Percentiles rank a stretch among this genome's conserved stretches.
Conservation (phyloP, 2,797 vertebrate genomes). For the Microchirus variegatus region DNA sequence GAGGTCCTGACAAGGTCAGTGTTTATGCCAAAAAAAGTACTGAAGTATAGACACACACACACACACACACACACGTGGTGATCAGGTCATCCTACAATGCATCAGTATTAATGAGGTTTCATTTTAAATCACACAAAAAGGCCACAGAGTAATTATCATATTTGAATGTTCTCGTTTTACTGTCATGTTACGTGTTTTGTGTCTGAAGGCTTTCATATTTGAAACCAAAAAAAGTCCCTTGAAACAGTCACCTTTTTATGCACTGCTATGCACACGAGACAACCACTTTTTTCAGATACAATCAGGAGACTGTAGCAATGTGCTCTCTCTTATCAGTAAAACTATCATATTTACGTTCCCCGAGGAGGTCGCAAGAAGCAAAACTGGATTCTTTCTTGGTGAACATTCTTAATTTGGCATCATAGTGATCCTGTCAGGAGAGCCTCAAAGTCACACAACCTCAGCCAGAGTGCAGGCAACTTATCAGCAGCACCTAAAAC, state of each 20-base stretch:
- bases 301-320: constrained; percentile 42
- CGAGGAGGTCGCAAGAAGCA: constrained; percentile 55
- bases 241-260: constrained; percentile 3
- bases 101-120: constrained; percentile 15
- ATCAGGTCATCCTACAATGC: background rate
- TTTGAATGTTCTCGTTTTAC: background rate
- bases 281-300: constrained; percentile 41
- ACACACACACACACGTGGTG: too few species aligned
- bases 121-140: constrained; percentile 6
- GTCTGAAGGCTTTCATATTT: background rate
- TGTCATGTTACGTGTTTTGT: too few species aligned
- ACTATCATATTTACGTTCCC: constrained; percentile 49
- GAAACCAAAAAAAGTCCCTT: background rate
- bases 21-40: too few species aligned
- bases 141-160: constrained; percentile 15
- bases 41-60: too few species aligned
- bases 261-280: constrained; percentile 14
- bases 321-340: constrained; percentile 54
- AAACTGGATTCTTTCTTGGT: constrained; percentile 63
- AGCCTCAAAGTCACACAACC: constrained; percentile 32
- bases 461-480: constrained; percentile 8
- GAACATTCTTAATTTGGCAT: constrained; percentile 32
- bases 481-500: background rate
- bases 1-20: too few species aligned
- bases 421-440: constrained; percentile 24